A percentile compares a stretch with the other conserved stretches of the same genome.
phyloP scores from a whole-genome alignment of 2,888 invertebrate genomes.

The Tromatobia lineatoria region DNA sequence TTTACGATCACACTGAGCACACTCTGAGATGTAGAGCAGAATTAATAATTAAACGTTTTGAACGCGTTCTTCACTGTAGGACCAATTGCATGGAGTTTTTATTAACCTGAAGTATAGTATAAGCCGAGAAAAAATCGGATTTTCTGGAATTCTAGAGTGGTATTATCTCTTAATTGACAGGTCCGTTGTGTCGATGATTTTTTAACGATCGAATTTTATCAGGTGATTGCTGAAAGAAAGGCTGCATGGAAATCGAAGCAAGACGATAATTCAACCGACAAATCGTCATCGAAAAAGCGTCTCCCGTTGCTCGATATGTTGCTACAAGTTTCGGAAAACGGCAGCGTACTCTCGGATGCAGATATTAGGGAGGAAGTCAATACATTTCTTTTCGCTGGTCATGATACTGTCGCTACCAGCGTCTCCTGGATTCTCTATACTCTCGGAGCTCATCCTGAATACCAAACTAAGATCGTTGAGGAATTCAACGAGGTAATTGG shows the following conservation, averaged over 20 bases:
- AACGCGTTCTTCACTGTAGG: too few species aligned
- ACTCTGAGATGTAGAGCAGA: too few species aligned
- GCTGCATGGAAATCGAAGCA: constrained; percentile 72
- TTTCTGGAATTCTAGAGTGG: too few species aligned
- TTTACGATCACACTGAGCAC: too few species aligned
- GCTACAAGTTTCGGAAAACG: constrained; percentile 85
- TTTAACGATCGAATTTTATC: neutral
- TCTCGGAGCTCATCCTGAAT: constrained; percentile 86
- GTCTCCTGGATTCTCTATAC: constrained; percentile 87
- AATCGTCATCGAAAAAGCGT: constrained; percentile 72
- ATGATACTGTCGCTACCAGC: constrained; percentile 88
- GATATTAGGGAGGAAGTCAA: constrained; percentile 84
- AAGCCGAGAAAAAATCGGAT: too few species aligned
- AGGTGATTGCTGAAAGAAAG: constrained; percentile 80
- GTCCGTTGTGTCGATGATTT: neutral
- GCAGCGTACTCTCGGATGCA: constrained; percentile 78
- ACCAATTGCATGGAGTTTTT: too few species aligned
- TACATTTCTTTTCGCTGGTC: constrained; percentile 86
- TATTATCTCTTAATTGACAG: too few species aligned
- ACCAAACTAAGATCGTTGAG: constrained; percentile 84
- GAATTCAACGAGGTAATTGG: constrained; percentile 75
- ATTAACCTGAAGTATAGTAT: too few species aligned
- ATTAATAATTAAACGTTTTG: too few species aligned
- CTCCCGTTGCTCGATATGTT: constrained; percentile 87
- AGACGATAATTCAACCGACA: constrained; percentile 73